These are phyloP conservation scores for Drosophila birchii DNA, from an alignment of 2,888 invertebrate species.

Conservation along the genomic window DNA sequence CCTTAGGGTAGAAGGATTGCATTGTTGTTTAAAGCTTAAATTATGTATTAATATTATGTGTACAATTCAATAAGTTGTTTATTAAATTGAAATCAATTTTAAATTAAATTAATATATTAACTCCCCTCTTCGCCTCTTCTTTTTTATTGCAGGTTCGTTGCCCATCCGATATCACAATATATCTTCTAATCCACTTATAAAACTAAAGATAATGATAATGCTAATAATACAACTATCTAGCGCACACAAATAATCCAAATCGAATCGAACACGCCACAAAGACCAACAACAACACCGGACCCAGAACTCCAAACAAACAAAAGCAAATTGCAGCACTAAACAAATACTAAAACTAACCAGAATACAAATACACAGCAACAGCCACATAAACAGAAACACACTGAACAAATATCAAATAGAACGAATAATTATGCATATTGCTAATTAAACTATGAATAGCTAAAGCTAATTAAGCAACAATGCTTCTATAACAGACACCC, in stretches of 20 bases:
- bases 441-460: conserved; percentile 71
- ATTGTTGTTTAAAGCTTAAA: not conserved
- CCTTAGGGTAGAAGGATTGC: not conserved
- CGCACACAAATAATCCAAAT: conserved; percentile 27
- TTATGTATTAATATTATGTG: too few species aligned
- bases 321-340: conserved; percentile 48
- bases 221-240: conserved; percentile 45
- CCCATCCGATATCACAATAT: conserved; percentile 50
- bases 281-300: conserved; percentile 23
- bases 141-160: conserved; percentile 68
- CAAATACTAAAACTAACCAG: conserved; percentile 46
- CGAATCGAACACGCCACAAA: conserved; percentile 32
- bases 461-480: conserved; percentile 57
- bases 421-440: conserved; percentile 56
- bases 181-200: conserved; percentile 53
- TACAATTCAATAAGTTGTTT: too few species aligned
- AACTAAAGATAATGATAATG: conserved; percentile 58
- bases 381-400: conserved; percentile 44
- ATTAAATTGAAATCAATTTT: not conserved
- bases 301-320: conserved; percentile 42
- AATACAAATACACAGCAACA: conserved; percentile 42
- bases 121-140: conserved; percentile 17
- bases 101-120: not conserved
- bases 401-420: conserved; percentile 60
- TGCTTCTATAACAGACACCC: conserved; percentile 64